phyloP scores from a whole-genome alignment of 2,113 vertebrate species.

The Halichoerus grypus region DNA sequence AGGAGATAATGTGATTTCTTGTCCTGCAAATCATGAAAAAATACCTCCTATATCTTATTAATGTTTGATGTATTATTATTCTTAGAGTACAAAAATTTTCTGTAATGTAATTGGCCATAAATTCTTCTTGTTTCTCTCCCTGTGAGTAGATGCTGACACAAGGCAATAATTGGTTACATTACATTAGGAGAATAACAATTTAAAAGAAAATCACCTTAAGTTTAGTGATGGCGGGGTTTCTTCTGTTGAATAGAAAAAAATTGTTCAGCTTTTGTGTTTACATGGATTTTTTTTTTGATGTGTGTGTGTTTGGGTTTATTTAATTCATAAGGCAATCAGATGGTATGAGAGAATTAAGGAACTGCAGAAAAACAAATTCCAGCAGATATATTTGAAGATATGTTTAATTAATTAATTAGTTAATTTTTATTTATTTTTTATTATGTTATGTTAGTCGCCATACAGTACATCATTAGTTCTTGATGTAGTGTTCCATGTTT shows the following conservation, averaged over 20 bases:
- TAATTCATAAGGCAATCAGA: background rate
- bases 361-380: background rate
- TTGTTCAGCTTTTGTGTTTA: background rate
- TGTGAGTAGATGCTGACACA: constrained; percentile 20
- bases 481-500: background rate
- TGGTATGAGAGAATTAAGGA: background rate
- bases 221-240: background rate
- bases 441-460: no score
- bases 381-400: background rate
- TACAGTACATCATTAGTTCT: no score
- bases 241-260: background rate
- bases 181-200: background rate
- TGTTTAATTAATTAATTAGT: background rate
- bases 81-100: constrained; percentile 39
- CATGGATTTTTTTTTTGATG: background rate
- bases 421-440: no score
- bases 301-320: background rate
- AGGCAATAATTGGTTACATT: constrained; percentile 34
- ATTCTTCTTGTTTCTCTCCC: background rate
- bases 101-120: constrained; percentile 31
- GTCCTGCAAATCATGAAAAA: constrained; percentile 61
- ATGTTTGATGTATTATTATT: constrained; percentile 50
- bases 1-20: constrained; percentile 20
- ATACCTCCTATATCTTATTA: constrained; percentile 48
- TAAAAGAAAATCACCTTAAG: background rate